Evolutionary conservation across 2,888 invertebrate species (phyloP).

Genomic region (Candidula unifasciata): DNA sequence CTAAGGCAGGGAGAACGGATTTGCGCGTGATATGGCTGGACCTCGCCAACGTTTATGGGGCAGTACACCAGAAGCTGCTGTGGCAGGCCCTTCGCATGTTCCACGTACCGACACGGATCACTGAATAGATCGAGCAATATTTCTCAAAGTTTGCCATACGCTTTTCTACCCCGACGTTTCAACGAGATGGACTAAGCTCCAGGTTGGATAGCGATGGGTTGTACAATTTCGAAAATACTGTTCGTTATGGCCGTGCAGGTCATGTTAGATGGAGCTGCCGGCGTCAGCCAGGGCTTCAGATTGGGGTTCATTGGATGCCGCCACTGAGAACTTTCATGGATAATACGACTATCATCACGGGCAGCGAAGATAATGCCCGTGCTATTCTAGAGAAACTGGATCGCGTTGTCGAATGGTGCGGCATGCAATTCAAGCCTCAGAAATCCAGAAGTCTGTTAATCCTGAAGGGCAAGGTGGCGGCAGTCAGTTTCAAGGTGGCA

Average conservation of each 20-base stretch:
- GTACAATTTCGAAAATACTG: conserved; percentile 31
- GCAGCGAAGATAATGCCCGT: background rate
- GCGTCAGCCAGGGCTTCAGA: background rate
- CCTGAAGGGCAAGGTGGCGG: background rate
- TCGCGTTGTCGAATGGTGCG: background rate
- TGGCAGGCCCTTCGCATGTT: background rate
- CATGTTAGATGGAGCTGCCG: background rate
- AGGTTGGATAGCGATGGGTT: conserved; percentile 38
- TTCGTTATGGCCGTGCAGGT: conserved; percentile 34
- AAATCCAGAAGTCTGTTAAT: conserved; percentile 26
- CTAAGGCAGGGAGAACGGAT: too few relatives aligned
- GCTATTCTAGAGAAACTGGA: background rate
- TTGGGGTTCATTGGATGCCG: too few relatives aligned
- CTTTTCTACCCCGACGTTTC: conserved; percentile 23
- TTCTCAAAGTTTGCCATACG: conserved; percentile 5
- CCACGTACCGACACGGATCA: background rate
- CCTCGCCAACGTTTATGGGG: too few relatives aligned
- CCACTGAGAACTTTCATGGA: too few relatives aligned
- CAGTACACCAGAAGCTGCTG: background rate
- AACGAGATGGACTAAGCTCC: conserved; percentile 25
- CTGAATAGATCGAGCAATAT: conserved; percentile 16
- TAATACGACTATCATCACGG: too few relatives aligned
- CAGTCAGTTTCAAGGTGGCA: background rate
- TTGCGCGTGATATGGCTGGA: too few relatives aligned
- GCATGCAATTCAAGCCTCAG: conserved; percentile 22